Evolutionary conservation across 1,140 invertebrate genomes (phyloP).

Genomic region (Hesperophylax magnus): DNA sequence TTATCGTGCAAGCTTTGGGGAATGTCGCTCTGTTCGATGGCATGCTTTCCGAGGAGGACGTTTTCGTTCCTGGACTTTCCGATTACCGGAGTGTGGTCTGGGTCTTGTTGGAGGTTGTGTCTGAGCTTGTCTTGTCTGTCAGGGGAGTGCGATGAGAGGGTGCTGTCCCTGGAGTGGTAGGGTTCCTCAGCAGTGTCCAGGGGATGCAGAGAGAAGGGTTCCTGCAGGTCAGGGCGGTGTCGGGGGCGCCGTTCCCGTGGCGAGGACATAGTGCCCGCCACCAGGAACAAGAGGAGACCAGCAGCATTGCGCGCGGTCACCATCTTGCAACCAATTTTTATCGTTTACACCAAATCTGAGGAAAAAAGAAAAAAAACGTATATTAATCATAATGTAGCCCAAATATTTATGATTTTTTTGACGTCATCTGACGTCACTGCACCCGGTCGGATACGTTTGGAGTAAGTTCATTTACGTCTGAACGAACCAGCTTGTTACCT

Average conservation of each 20-base stretch:
- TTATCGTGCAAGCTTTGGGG: conserved; percentile 56
- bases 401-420: no score
- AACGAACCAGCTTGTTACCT: no score
- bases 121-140: conserved; percentile 46
- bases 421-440: no score
- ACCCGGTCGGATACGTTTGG: no score
- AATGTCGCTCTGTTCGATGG: neutral
- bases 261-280: conserved; percentile 31
- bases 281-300: conserved; percentile 37
- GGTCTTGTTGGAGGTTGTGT: conserved; percentile 33
- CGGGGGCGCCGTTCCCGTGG: conserved; percentile 51
- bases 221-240: conserved; percentile 50
- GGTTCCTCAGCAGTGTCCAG: conserved; percentile 6
- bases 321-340: conserved; percentile 14
- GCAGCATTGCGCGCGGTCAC: conserved; percentile 24
- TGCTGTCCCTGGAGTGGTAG: conserved; percentile 35
- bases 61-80: conserved; percentile 41
- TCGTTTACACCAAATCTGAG: conserved; percentile 30
- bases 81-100: conserved; percentile 20
- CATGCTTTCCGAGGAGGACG: conserved; percentile 33
- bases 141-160: conserved; percentile 2
- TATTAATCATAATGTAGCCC: no score
- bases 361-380: neutral
- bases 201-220: conserved; percentile 26
- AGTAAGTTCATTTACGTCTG: no score